Percentiles rank a stretch among this genome's conserved stretches.
These are phyloP conservation scores for Ovibos moschatus DNA, from an alignment of 2,113 vertebrate genomes.

Conservation along the genomic window DNA sequence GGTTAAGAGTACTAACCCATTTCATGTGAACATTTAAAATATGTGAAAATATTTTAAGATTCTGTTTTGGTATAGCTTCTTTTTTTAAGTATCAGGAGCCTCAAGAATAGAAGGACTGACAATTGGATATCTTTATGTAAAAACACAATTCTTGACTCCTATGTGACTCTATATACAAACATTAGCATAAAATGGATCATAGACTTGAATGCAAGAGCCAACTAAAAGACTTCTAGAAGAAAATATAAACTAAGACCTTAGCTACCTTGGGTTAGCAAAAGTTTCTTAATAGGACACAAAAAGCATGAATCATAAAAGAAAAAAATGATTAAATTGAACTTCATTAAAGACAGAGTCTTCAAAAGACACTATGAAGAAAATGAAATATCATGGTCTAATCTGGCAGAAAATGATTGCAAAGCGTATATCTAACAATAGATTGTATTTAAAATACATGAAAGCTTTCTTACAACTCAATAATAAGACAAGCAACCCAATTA, in stretches of 20 bases:
- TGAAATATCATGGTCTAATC: not conserved
- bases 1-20: not conserved
- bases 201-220: not conserved
- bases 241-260: not conserved
- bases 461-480: not conserved
- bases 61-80: not conserved
- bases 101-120: not conserved
- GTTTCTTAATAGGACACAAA: not conserved
- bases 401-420: not conserved
- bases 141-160: not conserved
- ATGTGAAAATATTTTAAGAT: not conserved
- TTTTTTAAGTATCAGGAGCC: not conserved
- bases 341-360: not conserved
- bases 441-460: not conserved
- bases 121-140: not conserved
- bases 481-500: not conserved
- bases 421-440: not conserved
- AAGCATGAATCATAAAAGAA: not conserved
- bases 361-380: not conserved
- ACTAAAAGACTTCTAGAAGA: not conserved
- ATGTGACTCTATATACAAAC: not conserved
- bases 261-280: not conserved
- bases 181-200: not conserved
- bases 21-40: not conserved
- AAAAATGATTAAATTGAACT: not conserved